A percentile compares a stretch with the other conserved stretches of the same genome.
Conservation (phyloP, 2,888 invertebrate species). For the Clistopyga incitator region DNA sequence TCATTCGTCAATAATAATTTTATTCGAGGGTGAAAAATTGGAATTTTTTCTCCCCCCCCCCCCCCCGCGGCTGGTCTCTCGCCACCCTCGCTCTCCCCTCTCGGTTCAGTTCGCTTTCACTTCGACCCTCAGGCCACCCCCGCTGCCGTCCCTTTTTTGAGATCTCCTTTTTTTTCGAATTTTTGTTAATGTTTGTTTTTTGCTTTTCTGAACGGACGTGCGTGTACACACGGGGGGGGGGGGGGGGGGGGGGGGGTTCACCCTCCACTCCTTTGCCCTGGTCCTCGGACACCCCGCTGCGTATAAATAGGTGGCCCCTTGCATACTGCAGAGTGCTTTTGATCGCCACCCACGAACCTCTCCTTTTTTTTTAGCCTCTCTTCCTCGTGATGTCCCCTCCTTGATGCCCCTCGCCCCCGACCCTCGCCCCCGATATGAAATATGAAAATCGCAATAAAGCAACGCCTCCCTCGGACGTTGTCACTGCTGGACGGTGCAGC, state of each 20-base stretch:
- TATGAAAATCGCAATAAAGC: constrained; percentile 81
- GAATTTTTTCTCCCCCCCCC: constrained; percentile 69
- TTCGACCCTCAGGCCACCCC: constrained; percentile 24
- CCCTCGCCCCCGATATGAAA: constrained; percentile 73
- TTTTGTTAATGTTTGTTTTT: constrained; percentile 48
- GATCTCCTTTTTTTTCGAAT: constrained; percentile 49
- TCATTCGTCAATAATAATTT: constrained; percentile 84
- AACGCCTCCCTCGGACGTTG: constrained; percentile 71
- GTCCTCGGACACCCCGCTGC: constrained; percentile 22
- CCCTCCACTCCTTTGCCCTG: constrained; percentile 11
- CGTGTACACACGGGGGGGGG: background rate
- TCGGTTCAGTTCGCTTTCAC: constrained; percentile 58
- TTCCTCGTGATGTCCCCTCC: constrained; percentile 19
- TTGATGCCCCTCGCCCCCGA: background rate
- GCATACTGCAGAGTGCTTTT: constrained; percentile 63
- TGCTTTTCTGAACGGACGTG: constrained; percentile 28
- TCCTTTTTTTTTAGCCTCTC: constrained; percentile 29
- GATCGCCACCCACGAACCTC: constrained; percentile 51
- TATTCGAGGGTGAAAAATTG: constrained; percentile 83
- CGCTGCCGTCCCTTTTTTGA: constrained; percentile 30
- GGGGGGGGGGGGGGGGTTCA: background rate
- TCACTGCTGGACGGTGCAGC: constrained; percentile 6
- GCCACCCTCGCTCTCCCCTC: constrained; percentile 52
- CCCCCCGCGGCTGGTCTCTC: background rate
- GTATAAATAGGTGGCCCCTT: constrained; percentile 57